Evolutionary conservation across 2,113 vertebrate genomes (phyloP).

Genomic region (Serilophus lunatus): DNA sequence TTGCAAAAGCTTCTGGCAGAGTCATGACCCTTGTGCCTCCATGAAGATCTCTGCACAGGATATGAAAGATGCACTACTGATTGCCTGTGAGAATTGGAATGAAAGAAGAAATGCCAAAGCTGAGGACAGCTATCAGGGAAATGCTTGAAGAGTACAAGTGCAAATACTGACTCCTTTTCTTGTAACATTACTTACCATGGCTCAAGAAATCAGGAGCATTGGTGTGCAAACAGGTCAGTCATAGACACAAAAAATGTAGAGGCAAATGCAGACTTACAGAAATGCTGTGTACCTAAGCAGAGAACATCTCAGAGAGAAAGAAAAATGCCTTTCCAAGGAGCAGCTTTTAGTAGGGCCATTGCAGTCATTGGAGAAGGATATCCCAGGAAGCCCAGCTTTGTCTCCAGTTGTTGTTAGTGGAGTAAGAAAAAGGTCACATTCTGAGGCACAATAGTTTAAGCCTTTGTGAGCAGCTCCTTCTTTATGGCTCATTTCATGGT

Average conservation of each 20-base stretch:
- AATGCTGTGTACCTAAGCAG: not conserved
- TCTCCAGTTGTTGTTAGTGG: not conserved
- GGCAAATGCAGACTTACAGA: not conserved
- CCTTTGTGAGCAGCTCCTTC: not conserved
- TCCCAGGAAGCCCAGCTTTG: not conserved
- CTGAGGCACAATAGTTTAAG: not conserved
- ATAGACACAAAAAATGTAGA: not conserved
- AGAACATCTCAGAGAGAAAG: not conserved
- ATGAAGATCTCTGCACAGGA: not conserved
- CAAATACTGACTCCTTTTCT: not conserved
- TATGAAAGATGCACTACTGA: not conserved
- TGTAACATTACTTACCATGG: not conserved
- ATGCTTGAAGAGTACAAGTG: not conserved
- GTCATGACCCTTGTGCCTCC: rapidly evolving
- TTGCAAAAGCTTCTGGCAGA: not conserved
- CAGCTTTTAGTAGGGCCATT: not conserved
- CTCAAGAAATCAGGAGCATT: not conserved
- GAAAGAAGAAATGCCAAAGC: not conserved
- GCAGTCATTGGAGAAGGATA: not conserved
- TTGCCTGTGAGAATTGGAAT: not conserved
- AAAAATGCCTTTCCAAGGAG: not conserved
- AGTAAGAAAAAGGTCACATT: slow-evolving; percentile 28
- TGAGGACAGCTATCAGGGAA: not conserved
- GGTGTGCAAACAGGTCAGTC: not conserved
- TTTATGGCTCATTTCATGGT: not conserved